A percentile compares a stretch with the other conserved stretches of the same genome.
Evolutionary conservation across 2,797 vertebrate genomes (phyloP).

Genomic region (Astyanax mexicanus): DNA sequence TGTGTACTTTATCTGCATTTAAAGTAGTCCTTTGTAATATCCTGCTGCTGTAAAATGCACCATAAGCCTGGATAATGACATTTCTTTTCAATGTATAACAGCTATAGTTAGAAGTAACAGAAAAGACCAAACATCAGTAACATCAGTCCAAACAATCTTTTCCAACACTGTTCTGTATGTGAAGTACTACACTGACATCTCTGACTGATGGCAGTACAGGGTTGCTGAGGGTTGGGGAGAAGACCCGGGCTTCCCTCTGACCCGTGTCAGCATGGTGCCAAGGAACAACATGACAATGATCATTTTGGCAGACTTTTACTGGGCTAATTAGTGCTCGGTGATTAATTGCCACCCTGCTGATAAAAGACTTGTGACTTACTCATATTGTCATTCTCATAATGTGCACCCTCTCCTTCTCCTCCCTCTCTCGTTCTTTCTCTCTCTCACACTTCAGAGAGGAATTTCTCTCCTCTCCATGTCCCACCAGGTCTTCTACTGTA

Average conservation of each 20-base stretch:
- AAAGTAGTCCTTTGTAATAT: too few relatives aligned
- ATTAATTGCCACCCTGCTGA: slow-evolving; percentile 37
- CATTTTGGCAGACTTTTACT: slow-evolving; percentile 21
- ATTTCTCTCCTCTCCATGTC: not conserved
- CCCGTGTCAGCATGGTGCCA: slow-evolving; percentile 6
- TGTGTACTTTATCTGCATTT: too few relatives aligned
- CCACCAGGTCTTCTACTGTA: not conserved
- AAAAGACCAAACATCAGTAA: not conserved
- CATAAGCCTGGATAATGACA: too few relatives aligned
- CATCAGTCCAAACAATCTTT: not conserved
- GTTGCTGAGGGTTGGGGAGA: slow-evolving; percentile 19
- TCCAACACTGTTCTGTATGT: not conserved
- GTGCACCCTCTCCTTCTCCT: not conserved
- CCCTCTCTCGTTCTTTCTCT: not conserved
- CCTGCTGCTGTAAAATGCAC: too few relatives aligned
- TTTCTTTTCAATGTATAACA: too few relatives aligned
- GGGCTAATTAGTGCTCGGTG: slow-evolving; percentile 30
- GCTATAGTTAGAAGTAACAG: too few relatives aligned
- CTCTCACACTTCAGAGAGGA: not conserved
- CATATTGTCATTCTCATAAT: slow-evolving; percentile 8
- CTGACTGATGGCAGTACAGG: slow-evolving; percentile 3
- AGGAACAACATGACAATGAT: slow-evolving; percentile 36
- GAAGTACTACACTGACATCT: too few relatives aligned
- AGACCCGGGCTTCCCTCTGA: not conserved
- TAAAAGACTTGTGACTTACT: slow-evolving; percentile 2